A percentile compares a stretch with the other conserved stretches of the same genome.
Evolutionary conservation across 2,113 vertebrate genomes (phyloP).

Genomic region (Colistium nudipinnis): DNA sequence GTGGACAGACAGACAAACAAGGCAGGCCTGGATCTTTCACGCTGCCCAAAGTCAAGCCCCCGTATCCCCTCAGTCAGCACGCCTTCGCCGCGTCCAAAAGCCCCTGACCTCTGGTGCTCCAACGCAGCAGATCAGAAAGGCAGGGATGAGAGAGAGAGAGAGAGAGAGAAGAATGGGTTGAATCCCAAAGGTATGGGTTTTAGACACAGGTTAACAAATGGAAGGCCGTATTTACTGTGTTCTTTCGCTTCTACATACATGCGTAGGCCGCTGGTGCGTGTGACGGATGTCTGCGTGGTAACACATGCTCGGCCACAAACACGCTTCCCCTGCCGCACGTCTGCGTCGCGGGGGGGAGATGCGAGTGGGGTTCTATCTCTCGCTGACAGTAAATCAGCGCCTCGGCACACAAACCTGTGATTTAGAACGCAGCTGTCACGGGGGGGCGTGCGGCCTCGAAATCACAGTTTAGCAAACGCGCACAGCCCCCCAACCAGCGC

Average conservation of each 20-base stretch:
- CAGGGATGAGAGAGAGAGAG: constrained; percentile 6
- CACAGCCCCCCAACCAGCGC: background rate
- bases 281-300: constrained; percentile 42
- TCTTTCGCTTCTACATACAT: constrained; percentile 19
- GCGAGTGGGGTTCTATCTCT: background rate
- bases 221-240: too few relatives aligned
- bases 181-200: constrained; percentile 54
- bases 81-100: constrained; percentile 57
- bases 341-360: constrained; percentile 41
- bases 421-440: constrained; percentile 48
- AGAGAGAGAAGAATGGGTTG: constrained; percentile 15
- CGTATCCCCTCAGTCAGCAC: constrained; percentile 75
- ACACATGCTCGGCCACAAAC: constrained; percentile 40
- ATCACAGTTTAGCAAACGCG: constrained; percentile 32
- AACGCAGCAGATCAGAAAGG: constrained; percentile 53
- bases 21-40: constrained; percentile 73
- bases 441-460: constrained; percentile 8
- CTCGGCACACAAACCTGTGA: constrained; percentile 30
- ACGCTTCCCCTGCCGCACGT: constrained; percentile 14
- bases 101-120: constrained; percentile 72
- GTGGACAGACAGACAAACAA: constrained; percentile 76
- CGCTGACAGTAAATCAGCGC: constrained; percentile 44
- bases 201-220: constrained; percentile 45
- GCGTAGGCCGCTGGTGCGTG: constrained; percentile 16
- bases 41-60: constrained; percentile 76